Base-by-base conservation (phyloP, 2,797 vertebrate genomes). In the Acrossocheilus wenchowensis region DNA sequence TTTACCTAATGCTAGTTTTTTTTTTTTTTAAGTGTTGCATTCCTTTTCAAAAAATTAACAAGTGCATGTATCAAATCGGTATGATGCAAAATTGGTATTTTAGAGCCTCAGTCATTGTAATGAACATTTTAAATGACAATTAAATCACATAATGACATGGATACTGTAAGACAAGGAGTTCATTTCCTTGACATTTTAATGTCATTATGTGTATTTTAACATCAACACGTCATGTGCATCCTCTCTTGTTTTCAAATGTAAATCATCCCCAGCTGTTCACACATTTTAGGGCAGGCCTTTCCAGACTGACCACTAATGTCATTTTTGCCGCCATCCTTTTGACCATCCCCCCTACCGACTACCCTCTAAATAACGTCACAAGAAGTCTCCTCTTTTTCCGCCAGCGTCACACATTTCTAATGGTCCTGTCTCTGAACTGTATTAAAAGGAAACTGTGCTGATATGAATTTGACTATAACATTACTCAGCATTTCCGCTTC, bases 401-500 rank as follows among this genome's bases (percentile, higher is more conserved):
- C 48, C 12, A 17, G 26, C 54, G 4, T 39, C 5, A 30, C 83
- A 54, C 43, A 66, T 14, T 30, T 23, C n/a, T 30, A 75, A 64
- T 36, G 3, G 64, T 45, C n/a, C 36, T 57, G 36, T 2, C n/a
- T 7, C 34, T 43, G 9, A 50, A 66, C 30, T 21, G 43, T 34
- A 43, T 36, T 69, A 86, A 23, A 43, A 79, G 45, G 48, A 89
- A 84, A 78, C 36, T 41, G 26, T 43, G 48, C 57, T 39, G n/a
- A 80, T 74, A 54, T 85, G 43, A 36, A 66, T 66, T 69, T 50
- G 41, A 9, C 8, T 43, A 30, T 68, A 85, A 34, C 45, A 73
- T 80, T 87, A 86, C 39, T 88, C 69, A 77, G 69, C 74, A 85
- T 68, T 87, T 78, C 81, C 26, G 36, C 26, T 68, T 83, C 45